A percentile compares a stretch with the other conserved stretches of the same genome.
phyloP scores from a whole-genome alignment of 2,888 invertebrate species.

The Labia minor region DNA sequence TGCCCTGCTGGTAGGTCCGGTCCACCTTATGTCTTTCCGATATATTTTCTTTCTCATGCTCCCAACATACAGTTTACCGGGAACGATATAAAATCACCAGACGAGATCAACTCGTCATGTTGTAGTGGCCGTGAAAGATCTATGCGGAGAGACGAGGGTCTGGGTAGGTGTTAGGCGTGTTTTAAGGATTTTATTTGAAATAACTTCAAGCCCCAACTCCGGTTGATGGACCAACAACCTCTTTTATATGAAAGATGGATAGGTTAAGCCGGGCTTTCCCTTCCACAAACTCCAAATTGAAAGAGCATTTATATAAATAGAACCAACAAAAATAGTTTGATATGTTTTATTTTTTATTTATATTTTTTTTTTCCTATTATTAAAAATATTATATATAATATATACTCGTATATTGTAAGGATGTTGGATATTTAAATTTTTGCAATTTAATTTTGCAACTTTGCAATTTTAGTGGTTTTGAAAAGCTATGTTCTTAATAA shows the following conservation, averaged over 20 bases:
- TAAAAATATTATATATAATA: no score
- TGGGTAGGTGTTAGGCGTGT: background rate
- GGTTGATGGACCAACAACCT: slow-evolving; percentile 7
- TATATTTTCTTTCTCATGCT: background rate
- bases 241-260: slow-evolving; percentile 7
- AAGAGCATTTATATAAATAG: slow-evolving; percentile 13
- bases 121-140: no score
- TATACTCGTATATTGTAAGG: no score
- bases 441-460: background rate
- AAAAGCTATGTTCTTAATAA: background rate
- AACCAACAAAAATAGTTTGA: background rate
- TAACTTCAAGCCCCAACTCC: background rate
- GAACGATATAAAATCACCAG: background rate
- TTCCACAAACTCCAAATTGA: background rate
- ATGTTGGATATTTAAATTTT: background rate
- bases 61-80: background rate
- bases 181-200: background rate
- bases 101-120: background rate
- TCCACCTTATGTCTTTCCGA: slow-evolving; percentile 13
- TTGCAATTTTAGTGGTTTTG: background rate
- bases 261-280: background rate
- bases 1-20: background rate
- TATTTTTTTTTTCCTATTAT: no score
- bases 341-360: background rate
- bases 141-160: background rate